Conservation (phyloP, 1,140 invertebrate genomes). For the Drosophila athabasca region DNA sequence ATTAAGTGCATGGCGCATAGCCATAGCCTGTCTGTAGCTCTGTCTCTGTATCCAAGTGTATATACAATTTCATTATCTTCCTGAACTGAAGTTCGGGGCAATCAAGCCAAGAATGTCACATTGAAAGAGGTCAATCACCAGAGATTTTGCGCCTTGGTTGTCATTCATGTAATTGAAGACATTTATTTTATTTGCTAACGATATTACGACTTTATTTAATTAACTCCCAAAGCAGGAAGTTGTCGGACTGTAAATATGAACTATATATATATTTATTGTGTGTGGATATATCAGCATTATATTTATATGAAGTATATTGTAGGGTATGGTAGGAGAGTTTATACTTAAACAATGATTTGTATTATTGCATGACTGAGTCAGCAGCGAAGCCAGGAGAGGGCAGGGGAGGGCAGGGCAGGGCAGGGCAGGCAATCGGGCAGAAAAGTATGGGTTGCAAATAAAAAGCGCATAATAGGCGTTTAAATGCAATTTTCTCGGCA, state of each 20-base stretch:
- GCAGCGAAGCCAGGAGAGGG: constrained; percentile 12
- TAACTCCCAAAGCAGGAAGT: constrained; percentile 63
- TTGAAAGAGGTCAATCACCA: constrained; percentile 81
- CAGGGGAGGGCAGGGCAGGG: too few species aligned
- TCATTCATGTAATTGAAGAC: constrained; percentile 73
- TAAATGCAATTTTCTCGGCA: constrained; percentile 83
- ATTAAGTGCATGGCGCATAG: constrained; percentile 73
- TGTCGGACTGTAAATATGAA: background rate
- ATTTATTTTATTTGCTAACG: constrained; percentile 82
- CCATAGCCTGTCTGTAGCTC: background rate
- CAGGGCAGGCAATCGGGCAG: constrained; percentile 49
- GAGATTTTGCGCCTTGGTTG: constrained; percentile 63
- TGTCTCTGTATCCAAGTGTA: constrained; percentile 1
- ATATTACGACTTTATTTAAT: constrained; percentile 79
- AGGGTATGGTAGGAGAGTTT: background rate
- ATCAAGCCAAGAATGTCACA: constrained; percentile 75
- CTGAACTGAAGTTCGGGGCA: constrained; percentile 45
- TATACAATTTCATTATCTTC: constrained; percentile 35
- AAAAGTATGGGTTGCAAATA: constrained; percentile 81
- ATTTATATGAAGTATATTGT: background rate
- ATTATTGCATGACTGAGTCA: constrained; percentile 66
- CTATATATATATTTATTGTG: constrained; percentile 1
- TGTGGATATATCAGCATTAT: too few species aligned
- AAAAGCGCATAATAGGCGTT: constrained; percentile 83
- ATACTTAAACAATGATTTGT: constrained; percentile 29